These are phyloP conservation scores for Hippocampus abdominalis DNA, from an alignment of 2,113 vertebrate genomes.

Conservation along the genomic window DNA sequence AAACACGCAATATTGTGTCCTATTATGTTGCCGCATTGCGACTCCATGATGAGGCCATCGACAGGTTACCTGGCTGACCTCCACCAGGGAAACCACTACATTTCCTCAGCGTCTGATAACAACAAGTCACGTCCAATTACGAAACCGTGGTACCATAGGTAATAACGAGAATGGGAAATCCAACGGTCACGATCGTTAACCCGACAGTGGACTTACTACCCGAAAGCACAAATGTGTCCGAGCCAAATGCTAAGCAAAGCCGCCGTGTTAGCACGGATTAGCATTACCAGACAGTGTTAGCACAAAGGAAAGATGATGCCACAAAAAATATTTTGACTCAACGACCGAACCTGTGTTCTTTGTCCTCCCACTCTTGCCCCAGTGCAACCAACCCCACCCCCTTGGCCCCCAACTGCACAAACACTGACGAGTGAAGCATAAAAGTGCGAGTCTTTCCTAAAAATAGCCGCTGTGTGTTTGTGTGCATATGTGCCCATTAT, in stretches of 20 bases:
- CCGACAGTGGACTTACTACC: background rate
- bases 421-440: conserved; percentile 24
- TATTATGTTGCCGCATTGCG: background rate
- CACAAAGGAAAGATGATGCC: too few relatives aligned
- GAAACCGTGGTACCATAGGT: background rate
- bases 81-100: background rate
- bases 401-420: background rate
- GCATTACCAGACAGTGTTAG: too few relatives aligned
- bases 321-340: background rate
- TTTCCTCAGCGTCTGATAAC: background rate
- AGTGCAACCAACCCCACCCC: background rate
- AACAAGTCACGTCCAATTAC: background rate
- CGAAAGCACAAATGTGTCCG: background rate
- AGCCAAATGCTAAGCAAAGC: background rate
- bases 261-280: too few relatives aligned
- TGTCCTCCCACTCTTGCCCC: background rate
- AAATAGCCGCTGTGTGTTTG: conserved; percentile 42
- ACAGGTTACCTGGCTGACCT: background rate
- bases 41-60: background rate
- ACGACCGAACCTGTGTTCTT: background rate
- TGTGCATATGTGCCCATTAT: conserved; percentile 16
- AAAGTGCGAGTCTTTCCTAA: conserved; percentile 38
- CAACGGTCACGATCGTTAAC: background rate
- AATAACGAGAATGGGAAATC: background rate
- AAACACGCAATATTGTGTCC: background rate